These are phyloP conservation scores for Eupithecia centaureata DNA, from an alignment of 2,888 invertebrate species.

Conservation along the genomic window DNA sequence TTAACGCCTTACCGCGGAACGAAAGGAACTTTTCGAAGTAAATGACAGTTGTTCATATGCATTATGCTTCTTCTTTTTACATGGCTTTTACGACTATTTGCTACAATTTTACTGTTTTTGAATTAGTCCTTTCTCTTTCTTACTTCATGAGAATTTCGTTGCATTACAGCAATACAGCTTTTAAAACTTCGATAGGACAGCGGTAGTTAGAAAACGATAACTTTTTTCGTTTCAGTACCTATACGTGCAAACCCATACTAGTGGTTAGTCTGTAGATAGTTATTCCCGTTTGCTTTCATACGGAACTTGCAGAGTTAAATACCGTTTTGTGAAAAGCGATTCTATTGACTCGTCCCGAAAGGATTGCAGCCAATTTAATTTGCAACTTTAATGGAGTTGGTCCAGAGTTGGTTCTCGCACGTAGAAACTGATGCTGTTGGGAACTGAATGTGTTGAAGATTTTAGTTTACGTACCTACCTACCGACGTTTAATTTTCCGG, in stretches of 20 bases:
- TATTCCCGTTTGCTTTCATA: background rate
- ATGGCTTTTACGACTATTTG: no score
- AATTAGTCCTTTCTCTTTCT: no score
- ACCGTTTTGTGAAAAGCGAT: background rate
- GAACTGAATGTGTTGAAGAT: background rate
- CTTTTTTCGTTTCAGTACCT: background rate
- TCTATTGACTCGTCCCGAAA: conserved; percentile 1
- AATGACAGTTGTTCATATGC: no score
- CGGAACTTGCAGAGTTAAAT: background rate
- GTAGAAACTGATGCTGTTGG: background rate
- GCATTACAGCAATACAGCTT: no score
- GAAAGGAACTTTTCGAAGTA: no score
- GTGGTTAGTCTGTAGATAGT: background rate
- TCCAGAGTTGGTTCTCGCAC: background rate
- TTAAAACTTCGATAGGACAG: no score
- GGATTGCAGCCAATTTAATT: conserved; percentile 4
- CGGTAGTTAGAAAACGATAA: no score
- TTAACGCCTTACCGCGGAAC: no score
- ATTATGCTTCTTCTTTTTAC: no score
- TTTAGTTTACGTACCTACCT: background rate
- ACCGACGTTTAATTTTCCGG: background rate
- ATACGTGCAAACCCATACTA: background rate
- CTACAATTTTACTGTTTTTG: no score
- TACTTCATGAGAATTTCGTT: no score
- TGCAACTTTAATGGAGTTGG: background rate